These are phyloP conservation scores for Rotaria socialis DNA, from an alignment of 2,888 invertebrate species.

Conservation along the genomic window DNA sequence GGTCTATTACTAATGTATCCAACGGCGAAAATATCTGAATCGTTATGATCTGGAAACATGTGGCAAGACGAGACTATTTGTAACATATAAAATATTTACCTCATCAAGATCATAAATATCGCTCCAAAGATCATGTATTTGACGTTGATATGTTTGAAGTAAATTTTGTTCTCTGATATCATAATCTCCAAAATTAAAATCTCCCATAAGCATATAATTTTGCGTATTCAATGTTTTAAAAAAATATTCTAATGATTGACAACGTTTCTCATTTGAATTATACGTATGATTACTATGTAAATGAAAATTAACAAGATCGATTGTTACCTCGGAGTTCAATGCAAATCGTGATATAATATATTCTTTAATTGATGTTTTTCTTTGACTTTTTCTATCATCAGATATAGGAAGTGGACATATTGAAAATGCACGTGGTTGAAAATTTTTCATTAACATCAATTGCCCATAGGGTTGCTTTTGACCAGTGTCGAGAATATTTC, in stretches of 20 bases:
- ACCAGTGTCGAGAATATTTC: background rate
- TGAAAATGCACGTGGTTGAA: background rate
- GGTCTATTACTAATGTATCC: no score
- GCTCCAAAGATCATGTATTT: slow-evolving; percentile 23
- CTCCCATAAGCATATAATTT: slow-evolving; percentile 40
- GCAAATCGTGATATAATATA: slow-evolving; percentile 33
- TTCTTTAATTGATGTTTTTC: background rate
- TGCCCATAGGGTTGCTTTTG: background rate
- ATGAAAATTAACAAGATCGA: slow-evolving; percentile 41
- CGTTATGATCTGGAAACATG: no score
- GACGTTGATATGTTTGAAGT: background rate
- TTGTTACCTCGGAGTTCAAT: background rate
- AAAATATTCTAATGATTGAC: slow-evolving; percentile 30
- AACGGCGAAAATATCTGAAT: no score
- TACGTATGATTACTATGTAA: slow-evolving; percentile 28
- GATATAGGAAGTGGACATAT: background rate
- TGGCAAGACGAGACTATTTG: no score
- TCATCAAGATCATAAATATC: slow-evolving; percentile 24
- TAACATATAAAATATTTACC: background rate
- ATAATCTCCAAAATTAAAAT: slow-evolving; percentile 45
- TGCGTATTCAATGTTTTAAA: slow-evolving; percentile 12
- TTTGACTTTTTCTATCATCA: background rate
- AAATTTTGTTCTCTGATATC: slow-evolving; percentile 19
- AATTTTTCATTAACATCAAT: background rate
- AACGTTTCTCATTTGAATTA: slow-evolving; percentile 30